phyloP scores from a whole-genome alignment of 2,797 vertebrate genomes.

The Anisognathus igniventris region DNA sequence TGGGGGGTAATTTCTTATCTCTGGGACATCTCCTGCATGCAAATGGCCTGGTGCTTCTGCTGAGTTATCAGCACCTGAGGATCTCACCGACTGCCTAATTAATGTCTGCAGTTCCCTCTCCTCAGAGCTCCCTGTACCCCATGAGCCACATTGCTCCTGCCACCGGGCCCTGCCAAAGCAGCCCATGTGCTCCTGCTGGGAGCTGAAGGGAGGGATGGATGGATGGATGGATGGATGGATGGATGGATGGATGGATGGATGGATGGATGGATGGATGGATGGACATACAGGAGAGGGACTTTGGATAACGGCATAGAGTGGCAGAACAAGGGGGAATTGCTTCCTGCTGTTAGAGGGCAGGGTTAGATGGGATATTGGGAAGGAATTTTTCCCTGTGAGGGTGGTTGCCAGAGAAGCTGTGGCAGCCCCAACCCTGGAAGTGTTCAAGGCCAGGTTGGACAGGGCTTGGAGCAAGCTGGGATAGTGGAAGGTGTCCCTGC shows the following conservation, averaged over 20 bases:
- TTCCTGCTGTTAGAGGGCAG: not conserved
- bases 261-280: not conserved
- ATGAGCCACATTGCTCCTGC: not conserved
- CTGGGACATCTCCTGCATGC: not conserved
- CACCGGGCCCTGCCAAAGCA: not conserved
- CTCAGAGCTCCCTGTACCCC: not conserved
- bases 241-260: not conserved
- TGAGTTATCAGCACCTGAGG: not conserved
- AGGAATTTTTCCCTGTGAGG: not conserved
- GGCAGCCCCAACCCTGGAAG: not conserved
- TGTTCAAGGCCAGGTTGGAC: not conserved
- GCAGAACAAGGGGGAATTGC: not conserved
- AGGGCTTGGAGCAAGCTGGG: not conserved
- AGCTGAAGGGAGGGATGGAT: not conserved
- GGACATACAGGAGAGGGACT: not conserved
- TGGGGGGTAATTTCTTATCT: not conserved
- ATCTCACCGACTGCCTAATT: not conserved
- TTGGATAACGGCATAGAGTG: not conserved
- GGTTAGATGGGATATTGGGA: not conserved
- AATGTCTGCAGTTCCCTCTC: not conserved
- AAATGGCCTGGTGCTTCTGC: not conserved
- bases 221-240: not conserved
- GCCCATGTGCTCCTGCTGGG: not conserved
- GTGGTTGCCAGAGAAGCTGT: not conserved
- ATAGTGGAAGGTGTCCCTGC: not conserved